Conservation (phyloP, 2,113 vertebrate species). For the Ardeotis arabs region DNA sequence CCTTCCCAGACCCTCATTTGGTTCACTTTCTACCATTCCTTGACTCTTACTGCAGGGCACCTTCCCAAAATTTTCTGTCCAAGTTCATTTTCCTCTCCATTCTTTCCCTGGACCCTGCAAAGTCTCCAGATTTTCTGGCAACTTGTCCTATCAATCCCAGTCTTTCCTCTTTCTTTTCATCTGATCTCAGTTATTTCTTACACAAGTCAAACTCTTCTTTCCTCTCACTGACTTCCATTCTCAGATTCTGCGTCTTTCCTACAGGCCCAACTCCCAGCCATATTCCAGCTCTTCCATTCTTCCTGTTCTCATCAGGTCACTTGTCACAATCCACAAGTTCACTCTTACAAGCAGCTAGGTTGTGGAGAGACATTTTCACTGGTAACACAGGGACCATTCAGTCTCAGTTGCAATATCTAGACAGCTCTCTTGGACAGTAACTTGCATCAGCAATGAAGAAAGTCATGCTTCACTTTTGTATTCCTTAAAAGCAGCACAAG, state of each 20-base stretch:
- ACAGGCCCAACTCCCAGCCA: neutral
- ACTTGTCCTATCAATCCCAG: neutral
- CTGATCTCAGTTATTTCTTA: neutral
- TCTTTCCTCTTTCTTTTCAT: neutral
- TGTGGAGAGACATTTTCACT: neutral
- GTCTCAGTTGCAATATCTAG: neutral
- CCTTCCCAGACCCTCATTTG: neutral
- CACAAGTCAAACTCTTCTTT: neutral
- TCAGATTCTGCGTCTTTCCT: neutral
- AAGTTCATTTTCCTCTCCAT: neutral
- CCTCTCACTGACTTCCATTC: neutral
- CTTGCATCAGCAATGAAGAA: neutral
- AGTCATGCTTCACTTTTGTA: neutral
- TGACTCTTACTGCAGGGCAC: neutral
- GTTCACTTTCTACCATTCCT: neutral
- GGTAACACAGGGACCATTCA: neutral
- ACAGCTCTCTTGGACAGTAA: neutral
- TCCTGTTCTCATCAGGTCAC: neutral
- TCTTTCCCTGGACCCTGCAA: neutral
- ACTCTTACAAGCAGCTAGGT: neutral
- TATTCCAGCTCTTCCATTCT: neutral
- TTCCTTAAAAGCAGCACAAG: neutral
- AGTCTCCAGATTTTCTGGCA: neutral
- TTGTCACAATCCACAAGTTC: neutral
- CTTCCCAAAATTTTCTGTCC: neutral